Conservation (phyloP, 2,888 invertebrate species). For the Nomada ruficornis region DNA sequence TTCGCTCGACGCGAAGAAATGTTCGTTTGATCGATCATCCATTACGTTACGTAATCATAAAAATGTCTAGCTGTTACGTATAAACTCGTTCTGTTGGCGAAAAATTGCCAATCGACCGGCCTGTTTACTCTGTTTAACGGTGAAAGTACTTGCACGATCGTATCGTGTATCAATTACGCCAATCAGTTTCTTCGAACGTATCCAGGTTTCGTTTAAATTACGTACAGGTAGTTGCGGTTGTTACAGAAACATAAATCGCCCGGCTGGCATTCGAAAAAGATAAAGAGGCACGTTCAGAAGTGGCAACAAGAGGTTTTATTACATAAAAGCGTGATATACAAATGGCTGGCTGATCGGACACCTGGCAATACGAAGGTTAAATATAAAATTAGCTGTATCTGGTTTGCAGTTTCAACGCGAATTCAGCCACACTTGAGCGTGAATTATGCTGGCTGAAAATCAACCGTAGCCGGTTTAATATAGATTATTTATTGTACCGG, state of each 20-base stretch:
- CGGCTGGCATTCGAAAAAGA: neutral
- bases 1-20: neutral
- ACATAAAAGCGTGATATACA: conserved; percentile 3
- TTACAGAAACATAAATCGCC: neutral
- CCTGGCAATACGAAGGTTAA: conserved; percentile 37
- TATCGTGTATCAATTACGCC: conserved; percentile 34
- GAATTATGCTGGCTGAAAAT: conserved; percentile 25
- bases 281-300: neutral
- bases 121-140: conserved; percentile 31
- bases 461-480: neutral
- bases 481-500: conserved; percentile 33
- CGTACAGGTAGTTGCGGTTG: neutral
- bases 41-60: conserved; percentile 10
- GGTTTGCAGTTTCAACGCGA: conserved; percentile 28
- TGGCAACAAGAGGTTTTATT: neutral
- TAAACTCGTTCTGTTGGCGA: conserved; percentile 1
- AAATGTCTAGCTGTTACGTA: conserved; percentile 24
- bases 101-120: conserved; percentile 34
- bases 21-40: neutral
- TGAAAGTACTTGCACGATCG: conserved; percentile 40
- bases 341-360: conserved; percentile 6
- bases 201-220: conserved; percentile 6
- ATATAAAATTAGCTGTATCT: conserved; percentile 45
- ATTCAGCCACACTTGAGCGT: conserved; percentile 26
- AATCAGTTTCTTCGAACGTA: conserved; percentile 18